Evolutionary conservation across 2,888 invertebrate species (phyloP).

Genomic region (Euproctis similis): DNA sequence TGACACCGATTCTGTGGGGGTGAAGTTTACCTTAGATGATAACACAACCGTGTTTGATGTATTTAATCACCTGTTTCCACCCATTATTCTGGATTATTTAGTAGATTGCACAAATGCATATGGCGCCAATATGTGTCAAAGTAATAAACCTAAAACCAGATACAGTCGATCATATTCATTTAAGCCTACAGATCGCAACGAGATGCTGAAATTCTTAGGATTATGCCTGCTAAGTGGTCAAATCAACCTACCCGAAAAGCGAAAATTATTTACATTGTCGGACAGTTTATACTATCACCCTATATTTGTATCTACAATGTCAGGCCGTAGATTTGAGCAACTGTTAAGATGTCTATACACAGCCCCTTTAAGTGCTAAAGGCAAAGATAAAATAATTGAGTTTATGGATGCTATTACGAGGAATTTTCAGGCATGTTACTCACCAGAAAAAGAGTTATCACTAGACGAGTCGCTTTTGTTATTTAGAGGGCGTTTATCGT

Average conservation of each 20-base stretch:
- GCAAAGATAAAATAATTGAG: not conserved
- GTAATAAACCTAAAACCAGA: not conserved
- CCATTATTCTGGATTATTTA: conserved; percentile 1
- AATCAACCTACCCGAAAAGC: not conserved
- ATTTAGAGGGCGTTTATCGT: conserved; percentile 1
- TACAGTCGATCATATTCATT: not conserved
- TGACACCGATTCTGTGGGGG: conserved; percentile 1
- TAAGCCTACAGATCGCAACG: not conserved
- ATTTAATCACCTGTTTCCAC: conserved; percentile 2
- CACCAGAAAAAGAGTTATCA: conserved; percentile 2
- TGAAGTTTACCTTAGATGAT: not conserved
- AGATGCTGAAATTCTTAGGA: conserved; percentile 1
- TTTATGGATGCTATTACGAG: conserved; percentile 2
- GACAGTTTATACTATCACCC: conserved; percentile 4
- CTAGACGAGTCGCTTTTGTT: conserved; percentile 2
- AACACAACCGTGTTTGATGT: not conserved
- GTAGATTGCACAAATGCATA: conserved; percentile 1
- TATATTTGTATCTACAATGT: conserved; percentile 1
- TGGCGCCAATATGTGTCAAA: not conserved
- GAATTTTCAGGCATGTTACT: not conserved
- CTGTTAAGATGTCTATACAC: conserved; percentile 2
- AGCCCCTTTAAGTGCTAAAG: conserved; percentile 1
- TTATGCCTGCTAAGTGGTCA: conserved; percentile 2
- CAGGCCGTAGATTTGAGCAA: conserved; percentile 3
- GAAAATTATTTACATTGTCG: conserved; percentile 2